These are phyloP conservation scores for Mesembrinibis cayennensis DNA, from an alignment of 2,113 vertebrate genomes.

Conservation along the genomic window DNA sequence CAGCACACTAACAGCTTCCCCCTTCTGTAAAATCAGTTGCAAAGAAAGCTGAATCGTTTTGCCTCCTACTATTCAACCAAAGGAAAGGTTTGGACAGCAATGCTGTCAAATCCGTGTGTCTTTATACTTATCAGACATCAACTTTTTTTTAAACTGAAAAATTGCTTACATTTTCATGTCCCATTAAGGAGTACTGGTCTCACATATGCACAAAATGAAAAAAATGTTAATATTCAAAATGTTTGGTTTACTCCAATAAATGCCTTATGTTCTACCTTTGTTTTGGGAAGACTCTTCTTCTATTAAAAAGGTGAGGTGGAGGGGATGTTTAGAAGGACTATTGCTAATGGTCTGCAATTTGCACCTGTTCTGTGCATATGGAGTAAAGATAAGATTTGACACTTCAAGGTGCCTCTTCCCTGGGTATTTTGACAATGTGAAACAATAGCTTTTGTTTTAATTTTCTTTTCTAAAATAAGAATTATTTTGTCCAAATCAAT, in stretches of 20 bases:
- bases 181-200: neutral
- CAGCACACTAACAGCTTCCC: neutral
- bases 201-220: neutral
- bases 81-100: neutral
- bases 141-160: neutral
- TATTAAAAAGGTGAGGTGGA: neutral
- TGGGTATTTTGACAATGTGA: neutral
- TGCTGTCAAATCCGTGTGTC: neutral
- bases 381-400: neutral
- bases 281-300: neutral
- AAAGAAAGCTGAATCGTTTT: neutral
- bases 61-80: neutral
- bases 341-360: neutral
- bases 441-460: neutral
- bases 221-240: neutral
- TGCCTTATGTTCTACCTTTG: neutral
- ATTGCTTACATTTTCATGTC: neutral
- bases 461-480: neutral
- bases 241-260: neutral
- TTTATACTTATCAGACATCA: neutral
- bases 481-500: neutral
- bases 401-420: neutral
- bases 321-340: neutral
- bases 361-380: neutral
- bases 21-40: neutral